phyloP scores from a whole-genome alignment of 2,888 invertebrate species.

The Sinotaia quadrata region DNA sequence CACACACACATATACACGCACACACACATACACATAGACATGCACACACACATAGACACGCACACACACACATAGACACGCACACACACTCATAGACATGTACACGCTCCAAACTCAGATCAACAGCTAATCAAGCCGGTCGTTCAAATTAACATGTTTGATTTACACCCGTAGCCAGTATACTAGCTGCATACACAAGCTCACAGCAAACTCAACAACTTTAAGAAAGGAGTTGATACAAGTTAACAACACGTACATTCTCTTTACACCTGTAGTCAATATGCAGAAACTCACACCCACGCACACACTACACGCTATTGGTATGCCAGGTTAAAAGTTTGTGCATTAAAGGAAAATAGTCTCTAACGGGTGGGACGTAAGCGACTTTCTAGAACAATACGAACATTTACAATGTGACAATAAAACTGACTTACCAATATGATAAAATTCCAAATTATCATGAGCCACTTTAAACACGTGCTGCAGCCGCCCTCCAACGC shows the following conservation, averaged over 20 bases:
- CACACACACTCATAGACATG: not conserved
- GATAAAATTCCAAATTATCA: conserved; percentile 25
- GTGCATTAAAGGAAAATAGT: too few species aligned
- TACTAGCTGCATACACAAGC: not conserved
- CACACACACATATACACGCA: not conserved
- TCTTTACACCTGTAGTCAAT: too few species aligned
- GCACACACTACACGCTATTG: too few species aligned
- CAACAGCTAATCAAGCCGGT: not conserved
- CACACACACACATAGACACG: not conserved
- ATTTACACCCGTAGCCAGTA: not conserved
- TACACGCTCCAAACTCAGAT: not conserved
- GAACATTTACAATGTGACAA: too few species aligned
- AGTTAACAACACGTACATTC: too few species aligned
- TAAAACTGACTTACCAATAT: conserved; percentile 20
- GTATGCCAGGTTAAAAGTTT: too few species aligned
- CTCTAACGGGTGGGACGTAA: too few species aligned
- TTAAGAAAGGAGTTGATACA: not conserved
- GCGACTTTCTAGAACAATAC: too few species aligned
- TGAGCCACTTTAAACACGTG: conserved; percentile 13
- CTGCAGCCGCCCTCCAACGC: conserved; percentile 20
- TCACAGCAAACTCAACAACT: not conserved
- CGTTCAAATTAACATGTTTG: not conserved
- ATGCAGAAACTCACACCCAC: too few species aligned
- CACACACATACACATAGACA: not conserved
- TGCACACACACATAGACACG: not conserved